Evolutionary conservation across 2,888 invertebrate genomes (phyloP), one percentile per base, ranked within the genome.

Genomic region (Parnassius smintheus): DNA sequence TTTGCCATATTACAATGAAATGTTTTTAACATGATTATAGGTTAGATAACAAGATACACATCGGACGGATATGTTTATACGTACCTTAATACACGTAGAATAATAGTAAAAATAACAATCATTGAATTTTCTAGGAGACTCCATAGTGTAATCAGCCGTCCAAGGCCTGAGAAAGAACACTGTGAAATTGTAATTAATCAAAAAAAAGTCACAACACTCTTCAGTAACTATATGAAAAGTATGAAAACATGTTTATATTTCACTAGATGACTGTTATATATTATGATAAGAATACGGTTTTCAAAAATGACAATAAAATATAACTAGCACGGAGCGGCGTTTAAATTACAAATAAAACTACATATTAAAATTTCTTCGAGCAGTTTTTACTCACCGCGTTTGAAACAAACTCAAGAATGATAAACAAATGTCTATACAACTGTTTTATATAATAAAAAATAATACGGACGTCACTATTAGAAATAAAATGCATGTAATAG

Each of bases 71-170:
- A 41, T 7, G 25, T 41, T 22, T 58, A 58, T 18, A 63, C 89
- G 89, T 90, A 96, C 96, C 94, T 96, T 97, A 69, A 94, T 94
- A 84, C 97, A 97, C 68, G 95, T 95, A 62, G 96, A 96, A 83
- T 97, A 96, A 83, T 96, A 97, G 88, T 95, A 97, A 92, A 96
- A 97, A 88, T 97, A 97, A 87, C 97, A 97, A 86, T 97, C 97
- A 86, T 96, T 95, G 84, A 95, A 94, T 91, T 95, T 95, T 77
- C 94, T 93, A 74, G 94, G 94, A 74, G 94, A 94, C 88, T 95
- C 95, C 94, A 95, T 94, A 79, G 82, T 85, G 81, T 78, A 74
- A 73, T 79, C 77, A 75, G 77, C 81, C 80, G 75, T 80, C 85
- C 82, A 83, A 82, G 82, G 80, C 83, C 88, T 89, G 85, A 76